Evolutionary conservation across 2,888 invertebrate genomes (phyloP).

Genomic region (Stegophylla sp.): DNA sequence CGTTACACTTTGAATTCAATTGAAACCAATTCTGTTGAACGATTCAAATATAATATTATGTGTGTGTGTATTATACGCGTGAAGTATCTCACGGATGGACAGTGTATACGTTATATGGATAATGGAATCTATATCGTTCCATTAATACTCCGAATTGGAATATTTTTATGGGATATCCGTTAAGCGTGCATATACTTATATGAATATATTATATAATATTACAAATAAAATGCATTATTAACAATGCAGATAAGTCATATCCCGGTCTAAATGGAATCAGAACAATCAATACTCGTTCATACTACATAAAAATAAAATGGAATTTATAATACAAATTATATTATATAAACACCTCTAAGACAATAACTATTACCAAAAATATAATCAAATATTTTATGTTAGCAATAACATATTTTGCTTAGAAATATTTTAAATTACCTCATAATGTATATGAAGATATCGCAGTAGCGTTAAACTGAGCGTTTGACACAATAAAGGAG

Average conservation of each 20-base stretch:
- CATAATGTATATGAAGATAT: too few species aligned
- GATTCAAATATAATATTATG: neutral
- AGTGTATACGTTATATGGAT: too few species aligned
- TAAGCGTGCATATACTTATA: neutral
- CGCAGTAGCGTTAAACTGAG: too few species aligned
- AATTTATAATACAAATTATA: too few species aligned
- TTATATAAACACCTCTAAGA: neutral
- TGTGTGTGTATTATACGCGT: neutral
- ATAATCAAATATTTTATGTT: neutral
- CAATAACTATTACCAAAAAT: neutral
- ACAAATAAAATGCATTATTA: neutral
- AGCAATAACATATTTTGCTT: neutral
- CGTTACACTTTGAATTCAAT: neutral
- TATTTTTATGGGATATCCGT: conserved; percentile 10
- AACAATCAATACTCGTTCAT: neutral
- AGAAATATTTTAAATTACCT: too few species aligned
- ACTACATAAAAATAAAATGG: too few species aligned
- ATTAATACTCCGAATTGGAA: neutral
- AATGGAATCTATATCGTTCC: conserved; percentile 15
- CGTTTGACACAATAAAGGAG: too few species aligned
- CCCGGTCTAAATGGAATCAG: neutral
- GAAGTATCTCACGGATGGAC: neutral
- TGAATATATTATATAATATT: neutral
- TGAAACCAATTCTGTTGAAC: neutral
- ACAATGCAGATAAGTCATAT: neutral